Conservation (phyloP, 2,797 vertebrate genomes). For the Liasis olivaceus region DNA sequence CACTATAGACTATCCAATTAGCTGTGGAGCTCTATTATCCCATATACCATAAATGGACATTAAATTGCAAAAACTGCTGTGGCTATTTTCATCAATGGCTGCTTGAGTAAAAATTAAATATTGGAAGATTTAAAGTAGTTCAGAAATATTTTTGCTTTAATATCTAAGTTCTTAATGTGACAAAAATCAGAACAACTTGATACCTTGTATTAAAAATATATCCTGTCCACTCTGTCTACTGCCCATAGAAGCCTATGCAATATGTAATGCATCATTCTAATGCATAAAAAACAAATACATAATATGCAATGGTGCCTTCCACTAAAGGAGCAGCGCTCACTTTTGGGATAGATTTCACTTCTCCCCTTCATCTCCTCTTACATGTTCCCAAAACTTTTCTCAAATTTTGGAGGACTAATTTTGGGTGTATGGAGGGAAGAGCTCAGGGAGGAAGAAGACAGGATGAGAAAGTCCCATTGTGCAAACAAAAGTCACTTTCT, state of each 20-base stretch:
- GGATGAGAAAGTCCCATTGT: too few species aligned
- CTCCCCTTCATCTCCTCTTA: not conserved
- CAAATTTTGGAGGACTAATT: not conserved
- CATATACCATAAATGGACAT: not conserved
- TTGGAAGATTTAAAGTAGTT: not conserved
- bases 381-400: not conserved
- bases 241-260: not conserved
- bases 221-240: too few species aligned
- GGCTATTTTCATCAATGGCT: not conserved
- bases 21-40: not conserved
- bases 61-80: not conserved
- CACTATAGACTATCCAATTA: not conserved
- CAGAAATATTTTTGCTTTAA: not conserved
- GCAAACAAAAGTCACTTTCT: not conserved
- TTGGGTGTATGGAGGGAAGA: not conserved
- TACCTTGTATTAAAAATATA: not conserved
- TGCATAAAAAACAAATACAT: not conserved
- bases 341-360: not conserved
- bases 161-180: not conserved
- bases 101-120: not conserved
- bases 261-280: not conserved
- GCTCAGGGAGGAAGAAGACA: not conserved
- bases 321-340: not conserved
- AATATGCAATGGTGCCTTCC: not conserved
- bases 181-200: not conserved